These are phyloP conservation scores for Myripristis murdjan DNA, from an alignment of 2,797 vertebrate species.

Conservation along the genomic window DNA sequence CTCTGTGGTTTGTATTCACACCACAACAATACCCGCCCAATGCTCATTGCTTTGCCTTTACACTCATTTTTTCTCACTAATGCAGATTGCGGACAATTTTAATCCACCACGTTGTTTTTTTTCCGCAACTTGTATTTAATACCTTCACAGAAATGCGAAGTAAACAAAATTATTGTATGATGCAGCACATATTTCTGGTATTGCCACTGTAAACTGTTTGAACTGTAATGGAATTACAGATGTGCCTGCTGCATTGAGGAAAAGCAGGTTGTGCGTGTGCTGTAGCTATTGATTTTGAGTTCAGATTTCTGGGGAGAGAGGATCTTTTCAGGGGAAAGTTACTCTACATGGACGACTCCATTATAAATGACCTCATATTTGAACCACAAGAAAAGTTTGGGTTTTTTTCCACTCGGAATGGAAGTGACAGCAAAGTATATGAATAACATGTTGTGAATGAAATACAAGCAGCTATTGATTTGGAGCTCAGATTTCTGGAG, in stretches of 20 bases:
- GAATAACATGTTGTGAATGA: constrained; percentile 44
- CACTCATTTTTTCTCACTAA: constrained; percentile 25
- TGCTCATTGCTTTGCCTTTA: constrained; percentile 30
- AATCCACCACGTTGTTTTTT: constrained; percentile 40
- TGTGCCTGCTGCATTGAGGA: constrained; percentile 38
- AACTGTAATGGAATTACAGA: constrained; percentile 60
- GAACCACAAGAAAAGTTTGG: background rate
- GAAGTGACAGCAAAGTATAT: constrained; percentile 33
- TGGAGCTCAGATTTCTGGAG: constrained; percentile 50
- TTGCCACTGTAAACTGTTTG: constrained; percentile 50
- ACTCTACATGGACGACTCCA: constrained; percentile 55
- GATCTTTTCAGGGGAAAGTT: constrained; percentile 49
- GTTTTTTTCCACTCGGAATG: constrained; percentile 19
- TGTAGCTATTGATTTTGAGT: constrained; percentile 66
- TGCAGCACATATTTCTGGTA: constrained; percentile 30
- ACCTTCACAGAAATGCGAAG: constrained; percentile 49
- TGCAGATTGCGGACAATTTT: constrained; percentile 41
- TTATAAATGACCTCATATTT: constrained; percentile 51
- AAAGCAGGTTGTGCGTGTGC: constrained; percentile 32
- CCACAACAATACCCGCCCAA: constrained; percentile 60
- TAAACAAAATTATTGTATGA: constrained; percentile 46
- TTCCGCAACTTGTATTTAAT: constrained; percentile 41
- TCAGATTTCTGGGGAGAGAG: constrained; percentile 62
- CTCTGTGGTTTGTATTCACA: constrained; percentile 66
- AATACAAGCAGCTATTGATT: constrained; percentile 48